Conservation (phyloP, 1,140 invertebrate genomes). For the Samia ricini region DNA sequence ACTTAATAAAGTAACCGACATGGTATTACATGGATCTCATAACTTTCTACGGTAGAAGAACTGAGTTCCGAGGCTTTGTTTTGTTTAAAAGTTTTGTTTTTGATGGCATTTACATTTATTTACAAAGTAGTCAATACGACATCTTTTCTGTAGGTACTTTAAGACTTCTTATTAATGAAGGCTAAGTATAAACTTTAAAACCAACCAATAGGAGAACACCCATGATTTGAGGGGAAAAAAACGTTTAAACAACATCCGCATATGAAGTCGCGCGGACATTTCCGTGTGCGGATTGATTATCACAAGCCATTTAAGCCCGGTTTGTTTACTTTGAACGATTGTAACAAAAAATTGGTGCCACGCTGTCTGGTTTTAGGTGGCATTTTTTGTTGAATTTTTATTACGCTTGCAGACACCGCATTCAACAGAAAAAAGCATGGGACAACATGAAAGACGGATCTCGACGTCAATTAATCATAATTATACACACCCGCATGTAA, state of each 20-base stretch:
- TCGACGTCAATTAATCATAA: not conserved
- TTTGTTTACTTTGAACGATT: slow-evolving; percentile 17
- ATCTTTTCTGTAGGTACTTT: too few relatives aligned
- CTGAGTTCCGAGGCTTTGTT: too few relatives aligned
- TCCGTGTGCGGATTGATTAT: slow-evolving; percentile 35
- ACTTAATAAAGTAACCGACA: too few relatives aligned
- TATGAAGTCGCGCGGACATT: slow-evolving; percentile 42
- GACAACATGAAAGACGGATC: not conserved
- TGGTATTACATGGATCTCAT: too few relatives aligned
- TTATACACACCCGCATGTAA: not conserved
- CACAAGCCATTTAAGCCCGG: slow-evolving; percentile 4
- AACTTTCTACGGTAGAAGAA: too few relatives aligned
- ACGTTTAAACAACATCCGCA: not conserved
- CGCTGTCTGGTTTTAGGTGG: slow-evolving; percentile 43
- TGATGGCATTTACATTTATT: too few relatives aligned
- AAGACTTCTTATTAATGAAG: too few relatives aligned
- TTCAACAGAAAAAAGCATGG: not conserved
- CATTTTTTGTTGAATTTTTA: not conserved
- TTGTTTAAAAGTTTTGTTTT: too few relatives aligned
- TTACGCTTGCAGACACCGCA: not conserved
- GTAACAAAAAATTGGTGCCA: slow-evolving; percentile 58
- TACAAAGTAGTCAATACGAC: too few relatives aligned
- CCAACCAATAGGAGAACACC: too few relatives aligned
- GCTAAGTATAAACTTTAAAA: too few relatives aligned
- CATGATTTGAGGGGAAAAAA: slow-evolving; percentile 4